Percentiles rank a stretch among this genome's conserved stretches.
phyloP scores from a whole-genome alignment of 2,888 invertebrate species.

The Hyalella azteca region DNA sequence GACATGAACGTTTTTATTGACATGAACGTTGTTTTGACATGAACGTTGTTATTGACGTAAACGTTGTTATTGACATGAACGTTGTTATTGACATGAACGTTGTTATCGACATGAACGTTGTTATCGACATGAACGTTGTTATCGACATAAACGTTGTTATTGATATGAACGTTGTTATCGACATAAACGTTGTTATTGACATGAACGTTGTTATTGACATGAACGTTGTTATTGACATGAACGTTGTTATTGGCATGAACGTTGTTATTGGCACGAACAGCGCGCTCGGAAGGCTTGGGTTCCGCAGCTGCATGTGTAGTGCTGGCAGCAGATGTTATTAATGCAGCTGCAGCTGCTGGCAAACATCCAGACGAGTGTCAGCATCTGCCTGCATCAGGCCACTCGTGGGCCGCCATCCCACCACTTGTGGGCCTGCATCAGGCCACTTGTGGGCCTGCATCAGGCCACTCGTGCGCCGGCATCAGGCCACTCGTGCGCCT shows the following conservation, averaged over 20 bases:
- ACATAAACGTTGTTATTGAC: background rate
- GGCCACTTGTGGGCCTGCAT: background rate
- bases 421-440: background rate
- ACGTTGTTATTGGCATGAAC: background rate
- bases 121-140: background rate
- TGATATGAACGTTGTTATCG: too few relatives aligned
- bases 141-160: background rate
- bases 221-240: background rate
- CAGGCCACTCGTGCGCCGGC: background rate
- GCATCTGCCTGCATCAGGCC: background rate
- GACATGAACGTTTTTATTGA: too few relatives aligned
- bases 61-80: too few relatives aligned
- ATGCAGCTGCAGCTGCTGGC: constrained; percentile 22
- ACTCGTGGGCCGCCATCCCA: background rate
- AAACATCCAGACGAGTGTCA: background rate
- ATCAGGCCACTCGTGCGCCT: background rate
- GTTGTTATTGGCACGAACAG: background rate
- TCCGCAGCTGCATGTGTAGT: background rate
- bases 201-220: background rate
- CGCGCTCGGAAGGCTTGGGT: background rate
- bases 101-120: too few relatives aligned
- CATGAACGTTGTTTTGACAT: too few relatives aligned
- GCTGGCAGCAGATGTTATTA: constrained; percentile 5
- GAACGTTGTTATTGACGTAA: too few relatives aligned
- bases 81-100: too few relatives aligned